Conservation (phyloP, 2,797 vertebrate species). For the Periparus ater region DNA sequence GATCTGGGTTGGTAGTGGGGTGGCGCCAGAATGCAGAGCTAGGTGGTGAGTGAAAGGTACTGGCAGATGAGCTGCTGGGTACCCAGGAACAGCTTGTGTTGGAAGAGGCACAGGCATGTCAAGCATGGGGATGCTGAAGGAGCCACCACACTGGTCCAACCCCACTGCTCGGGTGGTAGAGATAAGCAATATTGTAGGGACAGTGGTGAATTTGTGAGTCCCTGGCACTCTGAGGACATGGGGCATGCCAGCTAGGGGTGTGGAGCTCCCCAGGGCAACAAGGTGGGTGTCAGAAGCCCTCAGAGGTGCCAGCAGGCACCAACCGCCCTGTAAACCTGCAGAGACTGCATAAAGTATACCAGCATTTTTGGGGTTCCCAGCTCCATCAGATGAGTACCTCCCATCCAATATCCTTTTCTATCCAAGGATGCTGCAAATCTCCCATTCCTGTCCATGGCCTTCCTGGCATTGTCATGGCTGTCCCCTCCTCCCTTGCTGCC, state of each 20-base stretch:
- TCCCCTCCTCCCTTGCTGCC: background rate
- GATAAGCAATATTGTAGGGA: background rate
- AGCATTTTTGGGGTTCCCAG: background rate
- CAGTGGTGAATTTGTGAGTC: background rate
- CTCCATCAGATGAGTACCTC: background rate
- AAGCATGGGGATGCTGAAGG: background rate
- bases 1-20: background rate
- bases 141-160: background rate
- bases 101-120: background rate
- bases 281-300: background rate
- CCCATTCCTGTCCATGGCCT: accelerated
- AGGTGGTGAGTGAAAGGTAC: background rate
- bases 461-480: accelerated
- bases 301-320: background rate
- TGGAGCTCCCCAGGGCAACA: background rate
- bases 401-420: background rate
- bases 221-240: background rate
- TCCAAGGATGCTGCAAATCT: background rate
- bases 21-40: background rate
- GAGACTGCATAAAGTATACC: background rate
- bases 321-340: background rate
- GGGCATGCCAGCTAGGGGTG: background rate
- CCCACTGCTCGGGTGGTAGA: background rate
- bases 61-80: background rate
- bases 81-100: background rate